phyloP scores from a whole-genome alignment of 2,113 vertebrate species.

The Progne subis region DNA sequence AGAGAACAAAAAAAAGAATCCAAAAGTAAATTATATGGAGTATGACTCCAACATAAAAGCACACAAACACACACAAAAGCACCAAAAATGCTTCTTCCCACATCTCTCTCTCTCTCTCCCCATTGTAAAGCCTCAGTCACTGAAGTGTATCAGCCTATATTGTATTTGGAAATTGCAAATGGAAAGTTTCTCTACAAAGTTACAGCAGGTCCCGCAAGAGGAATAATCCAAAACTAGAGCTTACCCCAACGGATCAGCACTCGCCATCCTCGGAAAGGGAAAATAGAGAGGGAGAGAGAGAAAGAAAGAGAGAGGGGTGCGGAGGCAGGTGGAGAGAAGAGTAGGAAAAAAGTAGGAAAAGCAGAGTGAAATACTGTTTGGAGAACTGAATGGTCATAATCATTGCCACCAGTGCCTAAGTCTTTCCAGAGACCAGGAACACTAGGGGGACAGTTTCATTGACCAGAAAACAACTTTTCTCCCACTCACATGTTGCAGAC shows the following conservation, averaged over 20 bases:
- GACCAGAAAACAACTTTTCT: slow-evolving; percentile 43
- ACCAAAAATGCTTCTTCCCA: slow-evolving; percentile 64
- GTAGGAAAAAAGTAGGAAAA: slow-evolving; percentile 73
- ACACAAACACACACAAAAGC: background rate
- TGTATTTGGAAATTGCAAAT: slow-evolving; percentile 28
- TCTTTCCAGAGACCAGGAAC: slow-evolving; percentile 56
- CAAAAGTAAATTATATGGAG: slow-evolving; percentile 28
- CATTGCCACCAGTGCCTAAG: slow-evolving; percentile 29
- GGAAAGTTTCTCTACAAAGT: slow-evolving; percentile 38
- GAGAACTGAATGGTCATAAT: slow-evolving; percentile 49
- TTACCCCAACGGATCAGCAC: slow-evolving; percentile 65
- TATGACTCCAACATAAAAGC: slow-evolving; percentile 27
- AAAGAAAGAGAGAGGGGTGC: slow-evolving; percentile 44
- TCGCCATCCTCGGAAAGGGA: slow-evolving; percentile 61
- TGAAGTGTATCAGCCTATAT: background rate
- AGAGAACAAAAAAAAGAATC: slow-evolving; percentile 6
- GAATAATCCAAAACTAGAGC: slow-evolving; percentile 62
- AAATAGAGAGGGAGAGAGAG: slow-evolving; percentile 15
- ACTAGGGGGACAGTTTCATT: slow-evolving; percentile 56
- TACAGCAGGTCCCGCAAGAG: slow-evolving; percentile 49
- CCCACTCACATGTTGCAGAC: slow-evolving; percentile 7
- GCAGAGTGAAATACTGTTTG: slow-evolving; percentile 70
- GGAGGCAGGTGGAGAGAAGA: slow-evolving; percentile 71
- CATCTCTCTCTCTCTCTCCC: slow-evolving; percentile 38
- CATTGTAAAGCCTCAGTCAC: background rate